Evolutionary conservation across 2,888 invertebrate species (phyloP).

Genomic region (Prosopocoilus inquinatus): DNA sequence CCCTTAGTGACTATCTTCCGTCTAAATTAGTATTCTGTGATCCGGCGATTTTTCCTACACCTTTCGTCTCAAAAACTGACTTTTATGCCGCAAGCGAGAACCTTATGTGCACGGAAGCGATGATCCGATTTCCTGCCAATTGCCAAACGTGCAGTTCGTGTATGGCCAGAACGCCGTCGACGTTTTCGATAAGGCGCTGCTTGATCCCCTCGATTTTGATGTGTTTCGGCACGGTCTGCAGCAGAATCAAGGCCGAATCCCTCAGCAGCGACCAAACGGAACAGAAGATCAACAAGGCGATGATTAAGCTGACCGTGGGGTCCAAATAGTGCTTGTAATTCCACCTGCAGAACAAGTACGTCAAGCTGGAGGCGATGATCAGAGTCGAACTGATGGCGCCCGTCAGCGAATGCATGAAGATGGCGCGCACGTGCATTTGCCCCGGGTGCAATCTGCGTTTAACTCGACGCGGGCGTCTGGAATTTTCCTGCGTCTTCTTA

Average conservation of each 20-base stretch:
- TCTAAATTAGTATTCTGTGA: too few species aligned
- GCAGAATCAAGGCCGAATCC: slow-evolving; percentile 90
- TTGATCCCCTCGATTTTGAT: slow-evolving; percentile 93
- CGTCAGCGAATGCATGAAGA: slow-evolving; percentile 95
- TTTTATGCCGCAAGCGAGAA: slow-evolving; percentile 35
- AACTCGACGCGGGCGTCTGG: slow-evolving; percentile 52
- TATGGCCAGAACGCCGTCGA: slow-evolving; percentile 92
- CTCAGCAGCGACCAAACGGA: slow-evolving; percentile 90
- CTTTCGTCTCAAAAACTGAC: too few species aligned
- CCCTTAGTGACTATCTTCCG: too few species aligned
- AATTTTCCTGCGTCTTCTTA: neutral
- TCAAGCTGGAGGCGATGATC: slow-evolving; percentile 77
- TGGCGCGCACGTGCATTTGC: slow-evolving; percentile 99
- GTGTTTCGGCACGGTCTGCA: slow-evolving; percentile 97
- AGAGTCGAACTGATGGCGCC: slow-evolving; percentile 96
- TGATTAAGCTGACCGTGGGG: slow-evolving; percentile 86
- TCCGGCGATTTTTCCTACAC: too few species aligned
- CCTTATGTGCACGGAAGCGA: slow-evolving; percentile 96
- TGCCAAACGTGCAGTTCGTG: slow-evolving; percentile 99
- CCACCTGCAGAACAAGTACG: slow-evolving; percentile 79
- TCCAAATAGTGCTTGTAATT: slow-evolving; percentile 84
- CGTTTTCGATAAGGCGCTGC: slow-evolving; percentile 79
- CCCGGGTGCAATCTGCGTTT: slow-evolving; percentile 63
- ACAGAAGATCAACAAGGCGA: slow-evolving; percentile 81
- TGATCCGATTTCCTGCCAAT: slow-evolving; percentile 92